Percentiles rank a stretch among this genome's conserved stretches.
These are phyloP conservation scores for Musca vetustissima DNA, from an alignment of 1,140 invertebrate species.

Conservation along the genomic window DNA sequence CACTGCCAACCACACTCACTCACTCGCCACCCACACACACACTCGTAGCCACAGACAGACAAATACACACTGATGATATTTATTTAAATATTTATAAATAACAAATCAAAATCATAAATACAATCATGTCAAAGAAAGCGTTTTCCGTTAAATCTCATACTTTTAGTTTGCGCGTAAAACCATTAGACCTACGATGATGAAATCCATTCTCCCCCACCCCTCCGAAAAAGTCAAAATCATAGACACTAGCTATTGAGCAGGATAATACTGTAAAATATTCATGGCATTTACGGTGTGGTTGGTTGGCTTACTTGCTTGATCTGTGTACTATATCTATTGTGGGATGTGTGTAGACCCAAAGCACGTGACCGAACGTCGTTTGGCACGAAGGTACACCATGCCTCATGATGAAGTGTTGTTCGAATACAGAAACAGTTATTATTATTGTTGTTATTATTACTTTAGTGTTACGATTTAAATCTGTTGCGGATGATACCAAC, in stretches of 20 bases:
- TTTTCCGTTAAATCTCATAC: too few relatives aligned
- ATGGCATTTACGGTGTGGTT: background rate
- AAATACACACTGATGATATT: too few relatives aligned
- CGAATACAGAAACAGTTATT: constrained; percentile 42
- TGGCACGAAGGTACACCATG: constrained; percentile 34
- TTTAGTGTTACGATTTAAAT: constrained; percentile 31
- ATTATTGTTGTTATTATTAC: constrained; percentile 51
- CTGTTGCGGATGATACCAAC: constrained; percentile 16
- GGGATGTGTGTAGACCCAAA: constrained; percentile 19
- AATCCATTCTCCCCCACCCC: too few relatives aligned
- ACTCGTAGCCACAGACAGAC: background rate
- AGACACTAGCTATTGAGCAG: too few relatives aligned
- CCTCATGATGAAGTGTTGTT: constrained; percentile 36
- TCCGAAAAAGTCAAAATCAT: background rate
- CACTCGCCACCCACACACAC: background rate
- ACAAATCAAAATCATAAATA: too few relatives aligned
- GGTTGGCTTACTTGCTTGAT: constrained; percentile 1
- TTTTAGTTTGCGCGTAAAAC: too few relatives aligned
- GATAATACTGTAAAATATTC: background rate
- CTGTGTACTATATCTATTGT: background rate
- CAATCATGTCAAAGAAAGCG: too few relatives aligned
- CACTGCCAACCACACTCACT: constrained; percentile 1
- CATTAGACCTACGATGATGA: too few relatives aligned
- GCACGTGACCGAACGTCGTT: constrained; percentile 30
- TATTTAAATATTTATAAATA: too few relatives aligned